Evolutionary conservation across 2,113 vertebrate genomes (phyloP).

Genomic region (Tympanuchus pallidicinctus): DNA sequence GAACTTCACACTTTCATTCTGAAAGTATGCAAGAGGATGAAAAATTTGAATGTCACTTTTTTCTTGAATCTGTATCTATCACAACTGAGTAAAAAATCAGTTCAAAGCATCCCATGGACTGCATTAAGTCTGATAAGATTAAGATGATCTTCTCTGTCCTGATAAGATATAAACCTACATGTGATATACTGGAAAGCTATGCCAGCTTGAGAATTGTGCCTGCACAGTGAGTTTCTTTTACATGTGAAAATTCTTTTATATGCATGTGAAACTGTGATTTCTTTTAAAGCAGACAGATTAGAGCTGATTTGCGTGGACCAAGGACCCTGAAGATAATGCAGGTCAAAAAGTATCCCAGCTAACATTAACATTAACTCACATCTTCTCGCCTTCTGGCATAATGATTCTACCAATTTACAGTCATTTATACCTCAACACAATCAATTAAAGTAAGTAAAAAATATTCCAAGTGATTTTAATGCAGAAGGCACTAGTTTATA

Average conservation of each 20-base stretch:
- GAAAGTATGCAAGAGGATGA: neutral
- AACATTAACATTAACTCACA: neutral
- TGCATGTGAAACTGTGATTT: neutral
- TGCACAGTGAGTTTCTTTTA: neutral
- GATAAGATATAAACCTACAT: neutral
- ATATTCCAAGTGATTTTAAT: neutral
- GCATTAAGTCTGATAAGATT: neutral
- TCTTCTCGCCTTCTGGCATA: neutral
- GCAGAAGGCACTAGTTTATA: neutral
- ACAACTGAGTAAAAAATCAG: neutral
- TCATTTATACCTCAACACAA: neutral
- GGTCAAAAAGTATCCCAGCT: neutral
- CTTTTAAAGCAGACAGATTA: neutral
- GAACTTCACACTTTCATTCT: neutral
- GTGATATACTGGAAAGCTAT: neutral
- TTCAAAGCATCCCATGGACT: neutral
- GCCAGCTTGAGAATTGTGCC: neutral
- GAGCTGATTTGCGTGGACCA: neutral
- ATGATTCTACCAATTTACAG: neutral
- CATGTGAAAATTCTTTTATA: neutral
- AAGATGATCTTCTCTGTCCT: neutral
- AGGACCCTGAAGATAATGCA: neutral
- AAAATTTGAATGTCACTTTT: neutral
- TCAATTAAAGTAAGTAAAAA: constrained; percentile 20
- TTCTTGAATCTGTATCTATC: neutral